Evolutionary conservation across 2,113 vertebrate genomes (phyloP), one percentile per base, ranked within the genome.

Genomic region (Ptyas mucosa): DNA sequence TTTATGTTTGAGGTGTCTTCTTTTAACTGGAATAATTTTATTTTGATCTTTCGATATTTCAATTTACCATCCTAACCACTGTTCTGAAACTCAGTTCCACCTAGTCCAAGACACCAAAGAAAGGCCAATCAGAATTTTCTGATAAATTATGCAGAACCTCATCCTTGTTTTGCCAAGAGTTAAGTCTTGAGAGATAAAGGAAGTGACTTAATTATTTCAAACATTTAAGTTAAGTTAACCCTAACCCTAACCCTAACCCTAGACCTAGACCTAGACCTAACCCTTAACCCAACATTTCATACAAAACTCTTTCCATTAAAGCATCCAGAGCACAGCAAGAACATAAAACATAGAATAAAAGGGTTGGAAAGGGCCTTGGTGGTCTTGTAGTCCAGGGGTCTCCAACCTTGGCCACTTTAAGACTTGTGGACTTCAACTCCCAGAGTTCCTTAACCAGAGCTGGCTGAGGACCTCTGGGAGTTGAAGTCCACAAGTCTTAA

Each of bases 111-210:
- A 89, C 87, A 94, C 92, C 49, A 93, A 58, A 93, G 55, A 93
- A 93, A 94, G 57, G 94, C 94, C 93, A 95, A 93, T 88, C 1
- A 92, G 94, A 97, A 95, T 23, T 93, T 95, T 87, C 91, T 92
- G 94, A 93, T 93, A 95, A 96, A 97, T 96, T 94, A 93, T 94
- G 94, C 92, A 96, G 95, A 96, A 95, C 94, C 94, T 94, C 96
- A 96, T 96, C 94, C 94, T 94, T 96, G 94, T 94, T 96, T 96
- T 95, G 94, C 86, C 93, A 95, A 94, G 94, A 93, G 58, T 93
- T 94, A 12, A 92, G 52, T 94, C 93, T 94, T 64, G 91, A 85
- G 86, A 91, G 81, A 95, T 93, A 95, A 96, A 94, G 92, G 93
- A 95, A 96, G 94, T 90, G 93, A 95, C 93, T 94, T n/a, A 0